A percentile compares a stretch with the other conserved stretches of the same genome.
Evolutionary conservation across 1,140 invertebrate species (phyloP).

Genomic region (Cyphomyrmex costatus): DNA sequence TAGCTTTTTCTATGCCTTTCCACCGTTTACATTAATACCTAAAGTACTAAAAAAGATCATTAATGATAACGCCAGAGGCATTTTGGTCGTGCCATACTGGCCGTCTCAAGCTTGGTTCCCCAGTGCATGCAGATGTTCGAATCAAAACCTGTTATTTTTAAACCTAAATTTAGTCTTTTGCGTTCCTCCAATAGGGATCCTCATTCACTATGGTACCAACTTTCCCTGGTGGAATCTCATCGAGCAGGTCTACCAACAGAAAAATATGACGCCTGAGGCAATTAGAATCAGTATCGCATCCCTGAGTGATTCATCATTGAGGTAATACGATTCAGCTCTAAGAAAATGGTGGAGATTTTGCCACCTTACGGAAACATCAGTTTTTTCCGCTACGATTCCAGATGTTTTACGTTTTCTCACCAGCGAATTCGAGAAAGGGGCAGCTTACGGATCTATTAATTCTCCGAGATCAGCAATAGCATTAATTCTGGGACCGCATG

Average conservation of each 20-base stretch:
- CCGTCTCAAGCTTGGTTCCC: background rate
- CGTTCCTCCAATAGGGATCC: background rate
- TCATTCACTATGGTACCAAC: too few species aligned
- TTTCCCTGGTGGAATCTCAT: too few species aligned
- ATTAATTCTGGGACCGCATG: background rate
- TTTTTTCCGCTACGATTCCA: background rate
- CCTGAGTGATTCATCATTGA: background rate
- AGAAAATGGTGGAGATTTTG: background rate
- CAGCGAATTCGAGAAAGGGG: background rate
- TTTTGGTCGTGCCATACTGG: background rate
- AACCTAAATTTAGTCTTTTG: background rate
- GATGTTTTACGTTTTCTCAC: background rate
- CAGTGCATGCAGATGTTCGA: background rate
- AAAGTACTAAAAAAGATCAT: background rate
- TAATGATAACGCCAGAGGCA: background rate
- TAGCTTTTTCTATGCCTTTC: background rate
- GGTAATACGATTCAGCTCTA: background rate
- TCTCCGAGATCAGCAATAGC: background rate
- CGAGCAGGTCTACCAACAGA: background rate
- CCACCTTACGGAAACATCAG: background rate
- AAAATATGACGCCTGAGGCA: background rate
- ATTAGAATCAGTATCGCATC: background rate
- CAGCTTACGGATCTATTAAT: background rate
- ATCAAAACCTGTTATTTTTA: background rate
- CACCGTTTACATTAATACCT: background rate